Conservation (phyloP, 2,113 vertebrate genomes). For the Poicephalus gulielmi region DNA sequence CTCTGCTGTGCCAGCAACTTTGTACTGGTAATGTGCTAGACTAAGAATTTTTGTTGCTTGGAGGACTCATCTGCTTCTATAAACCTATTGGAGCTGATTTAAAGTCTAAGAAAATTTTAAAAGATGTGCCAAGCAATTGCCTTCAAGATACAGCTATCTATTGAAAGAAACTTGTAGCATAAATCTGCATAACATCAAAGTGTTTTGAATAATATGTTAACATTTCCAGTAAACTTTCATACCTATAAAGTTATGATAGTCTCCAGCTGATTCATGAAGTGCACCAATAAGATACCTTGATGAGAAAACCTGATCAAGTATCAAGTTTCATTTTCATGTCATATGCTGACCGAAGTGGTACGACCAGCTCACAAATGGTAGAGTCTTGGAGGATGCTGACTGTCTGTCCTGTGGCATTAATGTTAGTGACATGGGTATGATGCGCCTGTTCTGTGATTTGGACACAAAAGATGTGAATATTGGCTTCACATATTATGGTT, state of each 20-base stretch:
- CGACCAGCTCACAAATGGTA: neutral
- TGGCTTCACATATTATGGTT: neutral
- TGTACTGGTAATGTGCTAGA: neutral
- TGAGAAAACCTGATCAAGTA: rapidly evolving
- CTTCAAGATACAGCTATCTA: neutral
- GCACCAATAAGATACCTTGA: rapidly evolving
- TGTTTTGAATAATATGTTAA: neutral
- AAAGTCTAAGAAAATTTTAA: neutral
- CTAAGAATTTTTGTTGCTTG: neutral
- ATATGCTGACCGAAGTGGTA: neutral
- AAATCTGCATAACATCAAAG: neutral
- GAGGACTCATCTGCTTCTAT: neutral
- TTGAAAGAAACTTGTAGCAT: neutral
- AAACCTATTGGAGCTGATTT: neutral
- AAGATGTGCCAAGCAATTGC: neutral
- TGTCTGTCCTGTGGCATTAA: neutral
- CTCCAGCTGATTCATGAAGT: neutral
- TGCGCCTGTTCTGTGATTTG: neutral
- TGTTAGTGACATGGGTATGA: neutral
- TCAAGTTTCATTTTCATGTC: neutral
- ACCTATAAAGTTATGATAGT: neutral
- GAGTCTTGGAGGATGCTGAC: neutral
- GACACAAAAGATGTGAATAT: neutral
- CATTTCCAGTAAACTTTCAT: neutral
- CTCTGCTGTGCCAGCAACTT: neutral